Conservation (phyloP, 1,140 invertebrate species). For the Pogonomyrmex californicus region DNA sequence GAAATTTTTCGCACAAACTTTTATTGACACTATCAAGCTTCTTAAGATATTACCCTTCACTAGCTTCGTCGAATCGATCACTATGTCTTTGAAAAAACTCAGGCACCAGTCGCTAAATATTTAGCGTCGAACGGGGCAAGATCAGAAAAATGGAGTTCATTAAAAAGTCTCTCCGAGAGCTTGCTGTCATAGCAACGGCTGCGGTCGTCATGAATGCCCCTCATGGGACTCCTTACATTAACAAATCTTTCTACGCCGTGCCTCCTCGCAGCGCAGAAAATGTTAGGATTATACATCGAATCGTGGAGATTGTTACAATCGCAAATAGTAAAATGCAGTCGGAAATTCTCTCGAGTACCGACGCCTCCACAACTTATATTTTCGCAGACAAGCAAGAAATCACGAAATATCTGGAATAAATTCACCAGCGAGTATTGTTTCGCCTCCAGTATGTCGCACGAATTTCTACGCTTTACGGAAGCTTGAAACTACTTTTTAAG, state of each 20-base stretch:
- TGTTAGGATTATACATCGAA: conserved; percentile 57
- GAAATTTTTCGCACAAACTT: conserved; percentile 54
- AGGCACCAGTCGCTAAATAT: conserved; percentile 46
- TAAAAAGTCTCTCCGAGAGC: conserved; percentile 40
- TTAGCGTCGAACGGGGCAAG: conserved; percentile 33
- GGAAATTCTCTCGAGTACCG: conserved; percentile 36
- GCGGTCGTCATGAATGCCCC: conserved; percentile 32
- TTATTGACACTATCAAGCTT: conserved; percentile 50
- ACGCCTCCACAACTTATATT: not conserved
- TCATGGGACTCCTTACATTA: conserved; percentile 59
- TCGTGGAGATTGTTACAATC: conserved; percentile 47
- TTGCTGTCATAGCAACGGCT: not conserved
- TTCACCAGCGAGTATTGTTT: conserved; percentile 38
- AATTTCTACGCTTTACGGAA: conserved; percentile 48
- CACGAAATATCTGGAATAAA: conserved; percentile 49
- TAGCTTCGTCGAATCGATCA: not conserved
- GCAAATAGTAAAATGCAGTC: conserved; percentile 44
- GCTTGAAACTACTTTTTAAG: conserved; percentile 46
- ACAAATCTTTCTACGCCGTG: conserved; percentile 38
- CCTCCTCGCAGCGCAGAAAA: conserved; percentile 10
- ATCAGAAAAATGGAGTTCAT: conserved; percentile 57
- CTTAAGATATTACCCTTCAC: conserved; percentile 47
- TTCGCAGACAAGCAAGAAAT: conserved; percentile 41
- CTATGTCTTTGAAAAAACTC: conserved; percentile 32
- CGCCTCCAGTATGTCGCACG: conserved; percentile 7